Evolutionary conservation across 2,888 invertebrate species (phyloP), one percentile per base, ranked within the genome.

Genomic region (Scelioninae gen. 2): DNA sequence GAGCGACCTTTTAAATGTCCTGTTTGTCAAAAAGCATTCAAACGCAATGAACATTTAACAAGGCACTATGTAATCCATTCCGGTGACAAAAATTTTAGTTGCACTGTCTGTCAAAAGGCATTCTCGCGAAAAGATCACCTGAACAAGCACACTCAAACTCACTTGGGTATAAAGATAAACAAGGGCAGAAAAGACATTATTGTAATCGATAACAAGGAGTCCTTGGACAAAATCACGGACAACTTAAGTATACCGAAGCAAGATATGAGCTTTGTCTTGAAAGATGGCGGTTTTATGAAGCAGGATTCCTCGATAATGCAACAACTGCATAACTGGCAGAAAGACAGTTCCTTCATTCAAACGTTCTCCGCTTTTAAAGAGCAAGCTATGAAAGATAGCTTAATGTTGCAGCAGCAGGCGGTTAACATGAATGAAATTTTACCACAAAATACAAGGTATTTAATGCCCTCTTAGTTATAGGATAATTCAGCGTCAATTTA

Each of bases 71-170:
- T 87, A 2, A 88, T 88, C 61, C 89, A 89, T 74, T 87, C 88
- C 0, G 88, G 88, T 1, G 87, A 87, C 75, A 89, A 88, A 74
- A 87, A 87, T 50, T 87, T 87, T 75, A 81, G 81, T 1, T 88
- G 89, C 72, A 80, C 81, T 5, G 86, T 87, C 22, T 89, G 89
- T 76, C 86, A 87, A 10, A 88, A 88, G 73, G 87, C 87, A 0
- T 89, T 89, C 75, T 88, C 87, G 13, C 84, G 88, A 4, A 88
- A 88, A 72, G 88, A 88, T 78, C 88, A 88, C 74, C 81, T 89
- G 31, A 87, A 87, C 55, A 89, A 88, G 75, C 88, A 88, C 71
- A 81, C 85, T 2, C 87, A 87, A 74, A 88, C 87, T 1, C 88
- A 88, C 75, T 78, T 87, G 15, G 86, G 85, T 2, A 81, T 82